These are phyloP conservation scores for Pseudois nayaur DNA, from an alignment of 2,113 vertebrate species.

Conservation along the genomic window DNA sequence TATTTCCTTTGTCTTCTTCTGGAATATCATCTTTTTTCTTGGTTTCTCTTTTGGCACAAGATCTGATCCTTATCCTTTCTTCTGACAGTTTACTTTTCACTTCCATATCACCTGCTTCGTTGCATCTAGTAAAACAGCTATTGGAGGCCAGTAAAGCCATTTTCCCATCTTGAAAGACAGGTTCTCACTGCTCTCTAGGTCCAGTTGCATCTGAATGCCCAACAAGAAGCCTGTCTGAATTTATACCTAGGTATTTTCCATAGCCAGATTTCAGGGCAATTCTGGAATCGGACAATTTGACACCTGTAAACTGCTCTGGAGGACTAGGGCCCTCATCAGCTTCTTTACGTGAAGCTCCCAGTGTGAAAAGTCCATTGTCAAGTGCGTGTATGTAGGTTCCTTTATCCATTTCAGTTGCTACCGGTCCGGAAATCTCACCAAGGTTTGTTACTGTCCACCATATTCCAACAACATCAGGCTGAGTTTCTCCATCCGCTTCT, in stretches of 20 bases:
- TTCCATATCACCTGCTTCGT: conserved; percentile 93
- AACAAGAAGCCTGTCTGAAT: conserved; percentile 92
- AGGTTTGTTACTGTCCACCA: conserved; percentile 92
- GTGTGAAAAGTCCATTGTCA: conserved; percentile 95
- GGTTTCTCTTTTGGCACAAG: conserved; percentile 87
- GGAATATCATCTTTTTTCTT: conserved; percentile 92
- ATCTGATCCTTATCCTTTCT: conserved; percentile 98
- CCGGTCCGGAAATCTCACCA: conserved; percentile 91
- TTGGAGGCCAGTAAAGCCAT: conserved; percentile 94
- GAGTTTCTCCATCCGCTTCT: neutral
- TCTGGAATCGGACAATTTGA: conserved; percentile 93
- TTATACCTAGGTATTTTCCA: conserved; percentile 96
- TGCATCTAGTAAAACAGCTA: conserved; percentile 95
- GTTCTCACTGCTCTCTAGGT: conserved; percentile 95
- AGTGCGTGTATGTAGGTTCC: conserved; percentile 93
- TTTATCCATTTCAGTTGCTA: conserved; percentile 95
- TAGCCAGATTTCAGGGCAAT: conserved; percentile 97
- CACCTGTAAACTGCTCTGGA: conserved; percentile 95
- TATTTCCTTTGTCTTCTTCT: conserved; percentile 94
- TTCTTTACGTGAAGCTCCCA: conserved; percentile 92
- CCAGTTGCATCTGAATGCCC: conserved; percentile 96
- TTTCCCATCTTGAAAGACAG: conserved; percentile 94
- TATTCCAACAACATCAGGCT: conserved; percentile 75
- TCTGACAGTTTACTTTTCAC: conserved; percentile 91
- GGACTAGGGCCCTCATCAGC: conserved; percentile 94